These are phyloP conservation scores for Trichogramma evanescens DNA, from an alignment of 2,888 invertebrate genomes.

Conservation along the genomic window DNA sequence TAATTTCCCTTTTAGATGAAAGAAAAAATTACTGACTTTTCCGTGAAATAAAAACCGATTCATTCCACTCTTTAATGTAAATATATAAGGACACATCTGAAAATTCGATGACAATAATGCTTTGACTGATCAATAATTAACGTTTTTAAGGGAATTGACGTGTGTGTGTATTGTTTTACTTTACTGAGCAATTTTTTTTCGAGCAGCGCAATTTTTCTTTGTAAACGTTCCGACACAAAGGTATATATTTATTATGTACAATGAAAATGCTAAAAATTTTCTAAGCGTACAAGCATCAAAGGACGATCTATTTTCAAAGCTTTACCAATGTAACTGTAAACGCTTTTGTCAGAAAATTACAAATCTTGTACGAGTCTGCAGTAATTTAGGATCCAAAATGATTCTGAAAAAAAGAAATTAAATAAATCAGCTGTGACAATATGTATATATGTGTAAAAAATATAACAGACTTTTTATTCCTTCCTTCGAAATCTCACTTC, in stretches of 20 bases:
- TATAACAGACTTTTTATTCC: neutral
- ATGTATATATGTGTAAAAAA: constrained; percentile 29
- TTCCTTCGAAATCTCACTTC: too few relatives aligned
- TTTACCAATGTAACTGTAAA: too few relatives aligned
- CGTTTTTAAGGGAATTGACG: constrained; percentile 7
- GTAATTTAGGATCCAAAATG: constrained; percentile 41
- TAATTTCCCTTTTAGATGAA: neutral
- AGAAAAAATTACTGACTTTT: neutral
- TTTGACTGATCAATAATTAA: constrained; percentile 29
- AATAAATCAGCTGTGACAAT: constrained; percentile 37
- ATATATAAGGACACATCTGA: neutral
- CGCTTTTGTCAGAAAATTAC: too few relatives aligned
- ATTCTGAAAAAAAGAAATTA: constrained; percentile 20
- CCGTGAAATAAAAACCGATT: neutral
- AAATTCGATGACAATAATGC: constrained; percentile 36
- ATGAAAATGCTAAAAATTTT: too few relatives aligned
- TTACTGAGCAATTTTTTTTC: too few relatives aligned
- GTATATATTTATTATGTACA: too few relatives aligned
- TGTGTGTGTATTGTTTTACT: too few relatives aligned
- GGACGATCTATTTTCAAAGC: too few relatives aligned
- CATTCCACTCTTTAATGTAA: neutral
- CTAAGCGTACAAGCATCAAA: too few relatives aligned
- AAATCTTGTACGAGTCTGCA: constrained; percentile 15
- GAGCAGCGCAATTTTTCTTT: too few relatives aligned
- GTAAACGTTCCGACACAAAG: too few relatives aligned